Base-by-base conservation (phyloP, 2,797 vertebrate genomes). In the Sebastes kiyomatsui region DNA sequence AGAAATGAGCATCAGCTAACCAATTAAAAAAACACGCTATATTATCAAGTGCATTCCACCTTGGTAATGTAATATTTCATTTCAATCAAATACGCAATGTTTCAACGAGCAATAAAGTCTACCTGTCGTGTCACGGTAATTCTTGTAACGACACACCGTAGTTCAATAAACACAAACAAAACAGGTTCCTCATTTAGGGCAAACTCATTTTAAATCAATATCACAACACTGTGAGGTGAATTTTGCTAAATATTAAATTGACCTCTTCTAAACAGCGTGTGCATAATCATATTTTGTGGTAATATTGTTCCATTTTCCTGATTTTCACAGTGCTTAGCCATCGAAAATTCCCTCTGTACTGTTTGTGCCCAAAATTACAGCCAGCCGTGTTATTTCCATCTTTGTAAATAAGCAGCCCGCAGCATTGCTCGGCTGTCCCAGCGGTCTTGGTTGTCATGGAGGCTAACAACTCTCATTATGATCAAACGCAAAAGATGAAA, bases 391-490 rank as follows among this genome's bases (percentile, higher is more conserved):
- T 90, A 83, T 88, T 92, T 86, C 84, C 79, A 88, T 91, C 79
- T 87, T 82, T 81, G 87, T 86, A 88, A 91, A 92, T 88, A 93
- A 91, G 80, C 90, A 86, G 84, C 86, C 82, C 3, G 12, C 75
- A 86, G 86, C 85, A 79, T 54, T 30, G 71, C 87, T 81, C 42
- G 10, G 70, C 83, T 88, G 83, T 84, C 82, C 79, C 90, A 87
- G 72, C 76, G 90, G 88, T 87, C 86, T 86, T 92, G 90, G 90
- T 92, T 93, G 91, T 91, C 92, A 94, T 92, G 90, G 90, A 86
- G 88, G 90, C 92, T 87, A 93, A 95, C 91, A 90, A 91, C 88
- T 85, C 87, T 92, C 80, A 92, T 93, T 91, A 93, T 85, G 87
- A 93, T 93, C 91, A 93, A 91, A 92, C 22, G 80, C 84, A 92